These are phyloP conservation scores for Eledona agricola DNA, from an alignment of 2,888 invertebrate genomes.

Conservation along the genomic window DNA sequence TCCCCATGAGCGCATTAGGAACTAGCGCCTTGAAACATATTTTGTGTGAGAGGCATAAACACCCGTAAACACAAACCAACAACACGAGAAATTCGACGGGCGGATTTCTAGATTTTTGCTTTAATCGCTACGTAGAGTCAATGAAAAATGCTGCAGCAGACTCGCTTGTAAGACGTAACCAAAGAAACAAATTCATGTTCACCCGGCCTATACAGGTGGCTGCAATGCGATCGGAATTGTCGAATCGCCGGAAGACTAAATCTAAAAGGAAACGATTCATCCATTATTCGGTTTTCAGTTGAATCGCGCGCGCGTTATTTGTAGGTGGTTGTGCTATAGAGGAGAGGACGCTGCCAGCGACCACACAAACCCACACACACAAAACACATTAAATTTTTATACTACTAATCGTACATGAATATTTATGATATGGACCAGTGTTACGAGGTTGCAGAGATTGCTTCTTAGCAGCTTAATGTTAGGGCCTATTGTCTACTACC, in stretches of 20 bases:
- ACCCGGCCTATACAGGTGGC: conserved; percentile 55
- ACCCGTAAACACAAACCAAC: conserved; percentile 7
- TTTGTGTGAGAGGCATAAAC: conserved; percentile 24
- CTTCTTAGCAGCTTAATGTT: conserved; percentile 51
- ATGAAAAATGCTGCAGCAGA: conserved; percentile 43
- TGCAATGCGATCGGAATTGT: conserved; percentile 61
- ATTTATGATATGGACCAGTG: conserved; percentile 40
- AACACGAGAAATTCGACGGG: conserved; percentile 36
- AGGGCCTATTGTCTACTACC: conserved; percentile 46
- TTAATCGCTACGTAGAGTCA: conserved; percentile 53
- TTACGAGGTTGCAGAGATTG: conserved; percentile 42
- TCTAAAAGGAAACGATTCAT: conserved; percentile 15
- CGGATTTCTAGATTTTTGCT: conserved; percentile 52
- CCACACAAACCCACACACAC: too few species aligned
- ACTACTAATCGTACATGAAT: too few species aligned
- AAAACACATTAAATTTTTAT: conserved; percentile 39
- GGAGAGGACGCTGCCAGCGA: conserved; percentile 30
- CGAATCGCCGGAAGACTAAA: conserved; percentile 46
- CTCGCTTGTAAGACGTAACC: conserved; percentile 43
- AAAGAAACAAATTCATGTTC: conserved; percentile 43
- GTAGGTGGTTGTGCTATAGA: conserved; percentile 26
- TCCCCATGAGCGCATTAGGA: conserved; percentile 34
- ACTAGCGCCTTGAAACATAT: conserved; percentile 34
- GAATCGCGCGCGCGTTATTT: too few species aligned
- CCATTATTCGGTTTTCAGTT: too few species aligned